These are phyloP conservation scores for Anarsia innoxiella DNA, from an alignment of 2,888 invertebrate species.

Conservation along the genomic window DNA sequence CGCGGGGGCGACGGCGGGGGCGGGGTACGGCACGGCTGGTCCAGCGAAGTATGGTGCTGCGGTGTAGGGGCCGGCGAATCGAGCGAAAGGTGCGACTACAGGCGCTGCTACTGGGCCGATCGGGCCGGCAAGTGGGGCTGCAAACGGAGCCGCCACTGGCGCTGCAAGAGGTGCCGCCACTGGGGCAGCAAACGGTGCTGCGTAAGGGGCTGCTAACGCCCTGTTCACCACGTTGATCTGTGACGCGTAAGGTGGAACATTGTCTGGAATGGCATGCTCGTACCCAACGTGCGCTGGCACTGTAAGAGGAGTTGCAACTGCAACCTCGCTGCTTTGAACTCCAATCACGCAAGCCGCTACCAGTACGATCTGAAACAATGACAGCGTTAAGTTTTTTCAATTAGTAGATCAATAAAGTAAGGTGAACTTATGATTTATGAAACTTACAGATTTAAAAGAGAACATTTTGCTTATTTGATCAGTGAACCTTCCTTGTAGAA, in stretches of 20 bases:
- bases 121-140: constrained; percentile 28
- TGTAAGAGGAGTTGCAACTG: constrained; percentile 54
- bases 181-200: constrained; percentile 30
- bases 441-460: constrained; percentile 68
- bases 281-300: constrained; percentile 76
- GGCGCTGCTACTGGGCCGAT: constrained; percentile 31
- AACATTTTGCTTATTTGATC: constrained; percentile 61
- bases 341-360: constrained; percentile 51
- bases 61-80: constrained; percentile 32
- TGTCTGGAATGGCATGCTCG: constrained; percentile 75
- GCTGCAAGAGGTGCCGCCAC: constrained; percentile 24
- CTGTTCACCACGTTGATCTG: constrained; percentile 74
- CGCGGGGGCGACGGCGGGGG: constrained; percentile 9
- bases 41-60: constrained; percentile 24
- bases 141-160: constrained; percentile 29
- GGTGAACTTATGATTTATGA: too few relatives aligned
- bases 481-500: constrained; percentile 61
- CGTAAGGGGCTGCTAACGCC: constrained; percentile 34
- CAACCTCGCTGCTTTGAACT: constrained; percentile 53
- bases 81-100: constrained; percentile 21
- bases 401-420: too few relatives aligned
- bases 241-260: constrained; percentile 77
- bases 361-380: constrained; percentile 64
- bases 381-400: too few relatives aligned
- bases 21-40: constrained; percentile 1